phyloP scores from a whole-genome alignment of 2,797 vertebrate genomes.

The Scolopax bukidnonensis region DNA sequence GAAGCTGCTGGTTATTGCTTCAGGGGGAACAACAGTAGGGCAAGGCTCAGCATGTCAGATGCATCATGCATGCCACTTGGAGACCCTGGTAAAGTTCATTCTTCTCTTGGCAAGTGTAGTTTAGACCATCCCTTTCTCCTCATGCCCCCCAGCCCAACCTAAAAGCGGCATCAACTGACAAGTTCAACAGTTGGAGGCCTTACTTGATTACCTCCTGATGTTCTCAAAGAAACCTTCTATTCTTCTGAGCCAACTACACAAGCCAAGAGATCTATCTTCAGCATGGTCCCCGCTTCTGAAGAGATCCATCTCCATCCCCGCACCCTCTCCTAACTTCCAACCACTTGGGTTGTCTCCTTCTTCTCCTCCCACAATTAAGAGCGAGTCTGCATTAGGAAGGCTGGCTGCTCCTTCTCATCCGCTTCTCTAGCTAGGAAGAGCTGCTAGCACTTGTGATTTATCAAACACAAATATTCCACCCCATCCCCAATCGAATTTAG shows the following conservation, averaged over 20 bases:
- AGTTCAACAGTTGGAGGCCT: not conserved
- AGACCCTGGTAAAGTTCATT: slow-evolving; percentile 10
- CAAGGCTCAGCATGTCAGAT: slow-evolving; percentile 52
- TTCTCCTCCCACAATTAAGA: not conserved
- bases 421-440: not conserved
- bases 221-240: not conserved
- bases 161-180: not conserved
- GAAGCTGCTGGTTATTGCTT: slow-evolving; percentile 15
- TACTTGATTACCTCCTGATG: not conserved
- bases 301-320: slow-evolving; percentile 1
- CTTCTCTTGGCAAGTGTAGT: not conserved
- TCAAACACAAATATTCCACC: not conserved
- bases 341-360: not conserved
- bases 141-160: not conserved
- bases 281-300: not conserved
- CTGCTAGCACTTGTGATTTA: not conserved
- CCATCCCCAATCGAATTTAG: not conserved
- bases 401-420: not conserved
- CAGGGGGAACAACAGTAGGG: not conserved
- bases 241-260: not conserved
- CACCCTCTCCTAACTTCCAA: not conserved
- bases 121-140: not conserved
- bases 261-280: not conserved
- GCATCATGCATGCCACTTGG: slow-evolving; percentile 55
- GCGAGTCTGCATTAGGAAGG: not conserved